Base-by-base conservation (phyloP, 1,140 invertebrate species). In the Xylocopa sonorina region DNA sequence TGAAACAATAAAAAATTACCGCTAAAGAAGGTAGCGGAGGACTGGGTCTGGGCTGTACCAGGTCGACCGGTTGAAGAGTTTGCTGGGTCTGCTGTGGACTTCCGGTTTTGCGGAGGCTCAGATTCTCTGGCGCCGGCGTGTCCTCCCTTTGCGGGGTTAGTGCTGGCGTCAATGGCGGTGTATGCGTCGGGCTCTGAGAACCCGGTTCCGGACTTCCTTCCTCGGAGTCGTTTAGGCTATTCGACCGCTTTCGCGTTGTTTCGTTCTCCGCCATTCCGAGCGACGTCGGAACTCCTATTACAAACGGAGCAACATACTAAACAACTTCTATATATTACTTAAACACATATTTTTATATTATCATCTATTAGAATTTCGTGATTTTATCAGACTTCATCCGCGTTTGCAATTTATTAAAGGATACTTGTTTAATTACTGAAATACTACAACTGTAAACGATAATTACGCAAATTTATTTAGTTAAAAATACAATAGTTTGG, bases 51-150 rank as follows among this genome's bases (percentile, higher is more conserved):
- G 90, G 88, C 68, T 92, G 91, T 29, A 92, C 91, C n/a, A 92
- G 86, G 55, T 92, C 90, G n/a, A 92, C 89, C 34, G 91, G 87
- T 62, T 92, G 91, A 10, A 91, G 67, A 5, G 84, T 84, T 50
- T 89, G 89, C 24, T 88, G 89, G 67, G 89, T 90, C 60, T 90
- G 90, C n/a, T 84, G 87, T 0, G 90, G 88, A 71, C 89, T 91
- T 78, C 88, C 86, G 58, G 78, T 87, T 63, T 94, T 91, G 27
- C 91, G 88, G 0, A 95, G 85, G 41, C 95, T 95, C 0, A 95
- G 90, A 88, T 95, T 95, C 87, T 95, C 95, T 0, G 95, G 95
- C 5, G 93, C 94, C 24, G 94, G 93, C 29, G 94, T 94, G 82
- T 93, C 92, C 85, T 89, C 92, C 86, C 90, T 91, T 91, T 91